Evolutionary conservation across 2,888 invertebrate species (phyloP).

Genomic region (Oligia latruncula): DNA sequence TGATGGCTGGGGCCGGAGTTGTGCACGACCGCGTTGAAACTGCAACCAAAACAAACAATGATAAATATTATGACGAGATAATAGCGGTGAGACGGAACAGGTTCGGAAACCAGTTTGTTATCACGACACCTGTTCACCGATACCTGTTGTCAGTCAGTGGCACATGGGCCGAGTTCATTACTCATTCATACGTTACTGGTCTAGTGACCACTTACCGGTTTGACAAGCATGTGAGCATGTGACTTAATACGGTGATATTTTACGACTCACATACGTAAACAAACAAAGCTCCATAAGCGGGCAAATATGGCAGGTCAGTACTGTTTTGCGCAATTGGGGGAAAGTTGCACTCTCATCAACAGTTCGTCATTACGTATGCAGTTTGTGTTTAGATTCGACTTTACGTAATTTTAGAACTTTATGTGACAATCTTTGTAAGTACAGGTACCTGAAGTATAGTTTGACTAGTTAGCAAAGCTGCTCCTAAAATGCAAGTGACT

Average conservation of each 20-base stretch:
- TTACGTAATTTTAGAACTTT: slow-evolving; percentile 50
- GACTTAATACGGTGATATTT: slow-evolving; percentile 75
- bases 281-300: slow-evolving; percentile 74
- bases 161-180: slow-evolving; percentile 83
- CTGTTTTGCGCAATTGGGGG: slow-evolving; percentile 77
- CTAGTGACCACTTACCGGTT: slow-evolving; percentile 79
- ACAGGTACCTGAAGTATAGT: not conserved
- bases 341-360: slow-evolving; percentile 76
- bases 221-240: slow-evolving; percentile 83
- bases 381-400: slow-evolving; percentile 61
- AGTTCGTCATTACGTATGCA: slow-evolving; percentile 50
- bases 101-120: slow-evolving; percentile 66
- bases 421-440: not conserved
- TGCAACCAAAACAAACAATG: slow-evolving; percentile 74
- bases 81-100: slow-evolving; percentile 55
- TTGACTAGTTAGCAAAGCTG: not conserved
- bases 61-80: slow-evolving; percentile 57
- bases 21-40: slow-evolving; percentile 88
- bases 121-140: slow-evolving; percentile 73
- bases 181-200: slow-evolving; percentile 78
- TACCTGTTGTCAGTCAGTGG: slow-evolving; percentile 67
- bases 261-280: slow-evolving; percentile 68
- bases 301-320: slow-evolving; percentile 70
- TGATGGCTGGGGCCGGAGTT: slow-evolving; percentile 88
- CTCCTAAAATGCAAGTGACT: not conserved